Conservation (phyloP, 2,113 vertebrate genomes). For the Ranitomeya imitator region DNA sequence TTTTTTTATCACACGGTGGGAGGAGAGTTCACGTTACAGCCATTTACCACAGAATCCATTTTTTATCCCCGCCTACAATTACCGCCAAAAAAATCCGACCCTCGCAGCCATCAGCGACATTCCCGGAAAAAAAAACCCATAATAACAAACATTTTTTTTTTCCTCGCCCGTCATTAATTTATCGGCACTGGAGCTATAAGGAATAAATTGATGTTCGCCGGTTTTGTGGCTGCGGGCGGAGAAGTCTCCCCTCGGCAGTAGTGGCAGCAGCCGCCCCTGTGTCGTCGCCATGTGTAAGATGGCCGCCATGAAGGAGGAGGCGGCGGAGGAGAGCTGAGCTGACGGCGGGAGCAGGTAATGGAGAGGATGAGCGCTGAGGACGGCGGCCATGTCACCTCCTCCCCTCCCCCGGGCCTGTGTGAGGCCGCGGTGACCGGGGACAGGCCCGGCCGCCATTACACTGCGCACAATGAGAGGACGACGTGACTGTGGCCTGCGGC, state of each 20-base stretch:
- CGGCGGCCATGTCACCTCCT: not conserved
- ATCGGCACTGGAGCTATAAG: not conserved
- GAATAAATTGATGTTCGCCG: not conserved
- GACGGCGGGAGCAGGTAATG: conserved; percentile 40
- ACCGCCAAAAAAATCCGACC: conserved; percentile 52
- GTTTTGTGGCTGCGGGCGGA: not conserved
- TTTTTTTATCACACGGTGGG: not conserved
- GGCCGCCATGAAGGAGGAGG: conserved; percentile 25
- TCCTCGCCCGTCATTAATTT: not conserved
- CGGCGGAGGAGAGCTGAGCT: conserved; percentile 61
- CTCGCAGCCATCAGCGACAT: not conserved
- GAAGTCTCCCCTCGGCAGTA: not conserved
- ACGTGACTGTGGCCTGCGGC: no score
- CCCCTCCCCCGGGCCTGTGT: conserved; percentile 10
- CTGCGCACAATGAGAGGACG: not conserved
- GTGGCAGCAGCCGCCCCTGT: conserved; percentile 10
- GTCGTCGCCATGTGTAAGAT: conserved; percentile 34
- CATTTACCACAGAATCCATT: conserved; percentile 40
- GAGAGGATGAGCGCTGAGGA: not conserved
- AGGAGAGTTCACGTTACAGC: conserved; percentile 28
- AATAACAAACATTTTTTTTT: not conserved
- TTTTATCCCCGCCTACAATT: conserved; percentile 48
- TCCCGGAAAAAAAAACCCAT: not conserved
- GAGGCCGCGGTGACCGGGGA: not conserved
- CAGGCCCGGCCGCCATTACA: not conserved